These are phyloP conservation scores for Siphamia tubifer DNA, from an alignment of 2,113 vertebrate genomes.

Conservation along the genomic window DNA sequence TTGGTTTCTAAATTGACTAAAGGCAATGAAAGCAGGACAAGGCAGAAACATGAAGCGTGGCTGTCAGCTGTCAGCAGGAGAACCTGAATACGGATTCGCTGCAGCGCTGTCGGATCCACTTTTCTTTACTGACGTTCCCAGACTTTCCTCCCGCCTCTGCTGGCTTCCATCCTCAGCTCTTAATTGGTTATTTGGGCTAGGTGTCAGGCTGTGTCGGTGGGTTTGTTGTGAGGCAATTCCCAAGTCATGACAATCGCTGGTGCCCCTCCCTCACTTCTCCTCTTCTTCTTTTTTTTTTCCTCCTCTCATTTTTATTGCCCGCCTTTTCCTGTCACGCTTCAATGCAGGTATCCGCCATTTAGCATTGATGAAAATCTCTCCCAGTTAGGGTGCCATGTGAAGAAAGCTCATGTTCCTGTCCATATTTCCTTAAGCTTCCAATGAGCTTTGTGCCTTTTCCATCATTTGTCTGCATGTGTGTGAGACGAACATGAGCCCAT, in stretches of 20 bases:
- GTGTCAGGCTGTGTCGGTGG: slow-evolving; percentile 55
- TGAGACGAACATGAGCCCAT: background rate
- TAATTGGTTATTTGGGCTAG: slow-evolving; percentile 73
- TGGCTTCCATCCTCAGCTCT: slow-evolving; percentile 40
- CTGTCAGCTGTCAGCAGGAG: slow-evolving; percentile 48
- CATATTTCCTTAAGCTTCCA: background rate
- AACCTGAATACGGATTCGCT: slow-evolving; percentile 38
- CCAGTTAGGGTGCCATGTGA: background rate
- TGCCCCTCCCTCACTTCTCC: background rate
- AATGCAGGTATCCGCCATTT: slow-evolving; percentile 20
- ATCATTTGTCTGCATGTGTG: background rate
- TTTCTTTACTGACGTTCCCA: slow-evolving; percentile 6
- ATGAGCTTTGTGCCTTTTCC: background rate
- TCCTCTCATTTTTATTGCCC: background rate
- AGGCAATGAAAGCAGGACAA: slow-evolving; percentile 1
- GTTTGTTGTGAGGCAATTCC: slow-evolving; percentile 54
- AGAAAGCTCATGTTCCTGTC: background rate
- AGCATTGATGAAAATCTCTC: slow-evolving; percentile 24
- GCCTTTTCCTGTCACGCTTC: slow-evolving; percentile 31
- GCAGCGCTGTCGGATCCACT: slow-evolving; percentile 34
- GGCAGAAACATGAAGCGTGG: slow-evolving; percentile 36
- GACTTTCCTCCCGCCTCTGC: slow-evolving; percentile 44
- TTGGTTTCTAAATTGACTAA: slow-evolving; percentile 24
- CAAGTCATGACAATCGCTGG: slow-evolving; percentile 41
- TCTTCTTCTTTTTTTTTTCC: too few relatives aligned